Percentiles rank a stretch among this genome's conserved stretches.
phyloP scores from a whole-genome alignment of 2,888 invertebrate genomes.

The Dryobotodes eremita region DNA sequence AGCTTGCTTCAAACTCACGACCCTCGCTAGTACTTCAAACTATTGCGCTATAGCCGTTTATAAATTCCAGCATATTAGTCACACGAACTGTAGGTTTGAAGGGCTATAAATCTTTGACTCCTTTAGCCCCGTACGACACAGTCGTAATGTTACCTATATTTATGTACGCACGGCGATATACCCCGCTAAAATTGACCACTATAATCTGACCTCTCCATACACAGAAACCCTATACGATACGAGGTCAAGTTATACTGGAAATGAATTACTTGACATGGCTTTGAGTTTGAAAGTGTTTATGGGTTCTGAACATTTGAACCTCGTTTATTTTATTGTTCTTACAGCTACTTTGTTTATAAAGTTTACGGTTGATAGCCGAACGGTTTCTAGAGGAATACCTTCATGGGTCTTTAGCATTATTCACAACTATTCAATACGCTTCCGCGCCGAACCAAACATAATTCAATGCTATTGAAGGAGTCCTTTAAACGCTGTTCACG shows the following conservation, averaged over 20 bases:
- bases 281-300: constrained; percentile 27
- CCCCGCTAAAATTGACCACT: not conserved
- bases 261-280: not conserved
- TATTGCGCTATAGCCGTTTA: not conserved
- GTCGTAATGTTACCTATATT: constrained; percentile 30
- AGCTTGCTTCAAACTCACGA: not conserved
- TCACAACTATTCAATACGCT: no score
- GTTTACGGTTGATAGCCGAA: constrained; percentile 10
- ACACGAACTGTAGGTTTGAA: constrained; percentile 3
- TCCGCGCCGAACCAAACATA: no score
- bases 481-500: no score
- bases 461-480: no score
- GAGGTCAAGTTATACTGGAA: not conserved
- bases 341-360: constrained; percentile 10
- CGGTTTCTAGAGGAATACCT: not conserved
- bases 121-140: constrained; percentile 8
- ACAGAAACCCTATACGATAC: not conserved
- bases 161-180: not conserved
- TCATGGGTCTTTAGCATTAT: no score
- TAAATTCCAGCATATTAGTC: constrained; percentile 9
- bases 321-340: constrained; percentile 13
- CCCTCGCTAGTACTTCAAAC: not conserved
- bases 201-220: not conserved
- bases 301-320: constrained; percentile 4
- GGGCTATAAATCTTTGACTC: constrained; percentile 41